Base-by-base conservation (phyloP, 2,888 invertebrate species). In the Apotomis betuletana region DNA sequence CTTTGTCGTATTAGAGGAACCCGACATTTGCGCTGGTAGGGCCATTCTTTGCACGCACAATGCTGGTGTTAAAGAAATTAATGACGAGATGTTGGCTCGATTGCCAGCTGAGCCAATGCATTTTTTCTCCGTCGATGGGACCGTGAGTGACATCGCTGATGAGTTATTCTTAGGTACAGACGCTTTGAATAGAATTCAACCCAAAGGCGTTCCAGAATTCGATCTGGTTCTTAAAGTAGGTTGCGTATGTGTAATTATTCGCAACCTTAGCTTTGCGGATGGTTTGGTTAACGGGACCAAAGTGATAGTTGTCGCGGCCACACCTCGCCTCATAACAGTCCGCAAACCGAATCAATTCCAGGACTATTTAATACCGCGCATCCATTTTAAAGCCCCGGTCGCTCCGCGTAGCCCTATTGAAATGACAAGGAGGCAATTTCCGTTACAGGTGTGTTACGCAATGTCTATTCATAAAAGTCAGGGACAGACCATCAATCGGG, bases 241-340 rank as follows among this genome's bases (percentile, higher is more conserved):
- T 52, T 62, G 63, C 44, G 71, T 74, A 46, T 74, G 71, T 54
- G 72, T 74, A 69, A 67, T 71, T 9, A 74, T 62, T 8, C 74
- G 74, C 54, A 74, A 74, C 44, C 63, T 74, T 15, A 74, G 74
- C 62, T 74, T 74, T 27, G 27, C 72, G 8, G 72, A 74, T 49
- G 49, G 70, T 36, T 69, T 75, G 51, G 64, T 73, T 8, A 73
- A 73, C 62, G 75, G 75, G 36, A 75, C 70, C 27, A 27, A 27
- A 70, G 70, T 75, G 52, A 70, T 73, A 36, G 44, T 73, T 41
- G 68, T 70, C 5, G 5, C 51, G n/a, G 69, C 69, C 27, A 67
- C 67, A 6, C 74, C 68, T 41, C 64, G 57, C 44, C 41, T 74
- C 36, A 71, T 71, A 49, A 74, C 54, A 13, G 74, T 74, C 60